Evolutionary conservation across 2,888 invertebrate genomes (phyloP), one percentile per base, ranked within the genome.

Genomic region (Blastobasis lacticolella): DNA sequence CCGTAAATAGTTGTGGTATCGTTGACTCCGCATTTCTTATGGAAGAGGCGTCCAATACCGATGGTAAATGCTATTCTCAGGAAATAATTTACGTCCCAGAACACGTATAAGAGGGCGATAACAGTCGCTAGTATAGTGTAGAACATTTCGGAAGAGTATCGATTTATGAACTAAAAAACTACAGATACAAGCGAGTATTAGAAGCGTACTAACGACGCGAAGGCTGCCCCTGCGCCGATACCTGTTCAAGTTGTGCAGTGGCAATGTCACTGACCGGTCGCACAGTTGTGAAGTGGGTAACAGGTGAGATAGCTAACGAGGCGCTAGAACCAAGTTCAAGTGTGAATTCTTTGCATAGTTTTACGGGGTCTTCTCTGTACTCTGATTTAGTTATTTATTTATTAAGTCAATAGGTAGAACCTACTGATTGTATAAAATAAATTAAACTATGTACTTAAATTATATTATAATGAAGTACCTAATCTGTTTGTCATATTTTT

Each of bases 51-150:
- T 0, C 93, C 94, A 62, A 90, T 88, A 10, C 90, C 89, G n/a
- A 94, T 90, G 0, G 93, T 93, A 58, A 92, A 91, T n/a, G 90
- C 81, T 52, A 93, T 90, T 60, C 95, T 89, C 37, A 95, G 69
- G 66, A 95, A 95, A 64, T 95, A 95, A 71, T 94, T 94, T 3
- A 95, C 93, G 76, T 95, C 95, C 86, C 94, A 93, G 52, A 93
- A 88, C 10, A 94, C 78, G 68, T 94, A 95, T 40, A 93, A 76
- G 40, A 94, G 69, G 7, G 88, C 83, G 51, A 91, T 64, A 38
- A 85, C 59, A 1, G 78, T 67, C 44, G 71, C 73, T 57, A 84
- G 60, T 45, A 81, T 60, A 63, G 82, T 82, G 60, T 72, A 83
- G 23, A 23, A 23, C 88, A 88, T 88, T 62, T 57, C 70, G 51